Base-by-base conservation (phyloP, 2,888 invertebrate species). In the Synanthedon formicaeformis region DNA sequence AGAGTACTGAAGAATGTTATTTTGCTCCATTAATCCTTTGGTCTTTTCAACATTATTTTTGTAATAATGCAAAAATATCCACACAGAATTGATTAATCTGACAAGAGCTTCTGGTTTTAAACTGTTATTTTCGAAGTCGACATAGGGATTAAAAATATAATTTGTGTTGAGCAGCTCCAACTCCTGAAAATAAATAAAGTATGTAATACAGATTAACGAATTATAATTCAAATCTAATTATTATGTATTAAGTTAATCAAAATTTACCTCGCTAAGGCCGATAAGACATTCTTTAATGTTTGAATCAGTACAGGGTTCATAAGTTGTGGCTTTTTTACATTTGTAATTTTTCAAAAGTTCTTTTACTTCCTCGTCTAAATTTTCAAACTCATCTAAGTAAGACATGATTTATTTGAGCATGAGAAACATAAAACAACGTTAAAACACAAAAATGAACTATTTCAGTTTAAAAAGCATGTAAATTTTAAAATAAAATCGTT, bases 201-300 rank as follows among this genome's bases (percentile, higher is more conserved):
- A 34, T 4, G 10, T 1, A 8, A 34, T 1, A 34, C 8, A 5
- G n/a, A n/a, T n/a, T n/a, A 34, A 34, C 34, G 34, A 34, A 34
- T 34, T 34, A 8, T 2, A 8, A 34, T 34, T 34, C 34, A 34
- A 34, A 34, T 34, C 34, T 34, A 34, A 34, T 34, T 34, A 34
- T 23, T 5, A 23, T 23, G 23, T 4, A 5, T 8, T 34, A 34
- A 34, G 10, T 0, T 34, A 34, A 34, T 10, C 8, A 34, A 34
- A 34, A 34, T 60, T 55, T 67, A 85, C 86, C 72, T 87, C 86
- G 55, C 63, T 66, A 4, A 87, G 65, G 5, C 85, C 86, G 52
- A 86, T 83, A 34, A 86, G 64, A 65, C 86, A 87, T 61, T 87
- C 83, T 54, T 66, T 80, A 53, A 69, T 71, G 58, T 87, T 87